These are phyloP conservation scores for Pseudoatta argentina DNA, from an alignment of 1,140 invertebrate species.

Conservation along the genomic window DNA sequence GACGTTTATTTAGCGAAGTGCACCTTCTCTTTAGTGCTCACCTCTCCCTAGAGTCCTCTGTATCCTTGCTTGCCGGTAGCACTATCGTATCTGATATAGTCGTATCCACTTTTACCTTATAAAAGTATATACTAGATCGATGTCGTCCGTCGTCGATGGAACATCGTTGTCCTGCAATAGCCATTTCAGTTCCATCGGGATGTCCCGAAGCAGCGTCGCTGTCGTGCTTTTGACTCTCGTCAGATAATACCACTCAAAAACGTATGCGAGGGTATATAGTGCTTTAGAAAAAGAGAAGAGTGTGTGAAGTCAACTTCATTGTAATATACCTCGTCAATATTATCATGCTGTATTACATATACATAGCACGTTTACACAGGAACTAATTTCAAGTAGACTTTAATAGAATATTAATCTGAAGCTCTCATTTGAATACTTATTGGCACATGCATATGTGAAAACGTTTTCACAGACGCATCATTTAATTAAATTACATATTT, in stretches of 20 bases:
- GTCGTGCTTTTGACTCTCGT: constrained; percentile 21
- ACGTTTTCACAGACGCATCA: neutral
- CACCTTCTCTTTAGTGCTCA: constrained; percentile 56
- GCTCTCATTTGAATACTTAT: constrained; percentile 27
- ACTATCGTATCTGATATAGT: constrained; percentile 60
- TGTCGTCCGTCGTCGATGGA: constrained; percentile 49
- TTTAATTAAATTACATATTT: constrained; percentile 39
- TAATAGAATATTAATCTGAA: constrained; percentile 37
- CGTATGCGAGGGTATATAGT: neutral
- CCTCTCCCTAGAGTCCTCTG: constrained; percentile 56
- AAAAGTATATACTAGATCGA: constrained; percentile 64
- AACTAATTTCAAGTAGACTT: constrained; percentile 25
- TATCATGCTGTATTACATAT: constrained; percentile 8
- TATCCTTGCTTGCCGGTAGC: constrained; percentile 47
- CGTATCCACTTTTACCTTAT: constrained; percentile 57
- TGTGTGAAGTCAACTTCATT: constrained; percentile 20
- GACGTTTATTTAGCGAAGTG: constrained; percentile 73
- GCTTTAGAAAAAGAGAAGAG: neutral
- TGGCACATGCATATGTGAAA: constrained; percentile 20
- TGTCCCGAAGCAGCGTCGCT: constrained; percentile 7
- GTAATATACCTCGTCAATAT: neutral
- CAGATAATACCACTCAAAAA: constrained; percentile 51
- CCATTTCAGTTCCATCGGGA: constrained; percentile 50
- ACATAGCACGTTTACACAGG: constrained; percentile 5
- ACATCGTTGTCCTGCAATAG: constrained; percentile 56